Base-by-base conservation (phyloP, 1,140 invertebrate genomes). In the Rhynchophorus ferrugineus region DNA sequence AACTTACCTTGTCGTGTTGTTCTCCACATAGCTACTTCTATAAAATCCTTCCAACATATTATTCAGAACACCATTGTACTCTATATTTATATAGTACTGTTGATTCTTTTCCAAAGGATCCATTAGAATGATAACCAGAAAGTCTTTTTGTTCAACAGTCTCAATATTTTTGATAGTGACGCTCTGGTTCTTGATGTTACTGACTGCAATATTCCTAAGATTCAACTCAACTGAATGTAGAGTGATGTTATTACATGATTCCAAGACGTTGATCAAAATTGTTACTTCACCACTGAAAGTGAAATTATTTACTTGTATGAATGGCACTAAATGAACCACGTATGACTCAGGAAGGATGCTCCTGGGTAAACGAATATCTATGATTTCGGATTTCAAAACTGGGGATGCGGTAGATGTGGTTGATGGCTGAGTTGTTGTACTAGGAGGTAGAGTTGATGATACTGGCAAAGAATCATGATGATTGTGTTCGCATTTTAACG, bases 41-140 rank as follows among this genome's bases (percentile, higher is more conserved):
- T 95, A 95, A 68, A 95, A 93, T 14, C 91, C 91, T 60, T 86
- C 80, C 21, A 92, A 69, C 54, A 85, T 78, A 61, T 90, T 82
- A 62, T 84, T 84, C 1, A 91, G 69, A 16, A 78, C 69, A 2
- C 87, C 87, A 1, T 73, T 71, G 61, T 83, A 93, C 24, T 76
- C 77, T 38, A 92, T 78, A 52, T 77, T 68, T 36, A 93, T 65
- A 11, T 79, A 68, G 65, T 91, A 93, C 47, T 75, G 69, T 33
- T 70, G 60, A 3, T 75, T 83, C 2, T 66, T 68, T 2, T 67
- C 69, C 20, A 92, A 66, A 14, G 72, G 61, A 16, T 78, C 71
- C 7, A 72, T 69, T 19, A 87, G 67, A 42, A 77, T 70, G 17
- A 93, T 72, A 18, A 86, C 79, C 51, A 87, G 78, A 66, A 92